Percentiles rank a stretch among this genome's conserved stretches.
Evolutionary conservation across 2,888 invertebrate genomes (phyloP).

Genomic region (Caprella mutica): DNA sequence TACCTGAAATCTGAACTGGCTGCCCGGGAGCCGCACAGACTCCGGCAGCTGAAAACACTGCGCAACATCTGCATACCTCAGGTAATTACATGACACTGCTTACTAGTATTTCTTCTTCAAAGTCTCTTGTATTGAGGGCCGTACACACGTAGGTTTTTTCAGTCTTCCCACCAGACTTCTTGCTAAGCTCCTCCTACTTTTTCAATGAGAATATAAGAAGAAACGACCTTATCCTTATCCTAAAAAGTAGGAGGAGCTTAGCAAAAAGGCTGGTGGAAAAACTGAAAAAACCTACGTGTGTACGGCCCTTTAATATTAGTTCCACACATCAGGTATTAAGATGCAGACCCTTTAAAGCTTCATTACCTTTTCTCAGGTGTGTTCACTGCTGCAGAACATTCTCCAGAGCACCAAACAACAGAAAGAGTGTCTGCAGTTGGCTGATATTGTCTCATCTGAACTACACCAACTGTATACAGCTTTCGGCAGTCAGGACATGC

Average conservation of each 20-base stretch:
- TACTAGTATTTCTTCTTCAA: background rate
- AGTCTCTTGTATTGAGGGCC: no score
- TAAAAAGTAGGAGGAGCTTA: no score
- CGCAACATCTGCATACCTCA: constrained; percentile 74
- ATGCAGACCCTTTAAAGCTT: no score
- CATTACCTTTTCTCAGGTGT: constrained; percentile 44
- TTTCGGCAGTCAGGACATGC: constrained; percentile 3
- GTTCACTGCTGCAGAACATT: constrained; percentile 64
- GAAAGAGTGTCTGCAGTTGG: constrained; percentile 64
- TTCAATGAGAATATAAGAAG: no score
- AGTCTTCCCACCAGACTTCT: no score
- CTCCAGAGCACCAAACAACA: constrained; percentile 62
- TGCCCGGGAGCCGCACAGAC: constrained; percentile 42
- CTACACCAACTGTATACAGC: constrained; percentile 58
- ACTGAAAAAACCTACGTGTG: no score
- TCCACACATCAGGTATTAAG: no score
- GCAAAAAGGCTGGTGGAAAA: no score
- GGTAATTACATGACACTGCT: constrained; percentile 37
- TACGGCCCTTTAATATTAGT: no score
- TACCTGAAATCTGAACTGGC: constrained; percentile 8
- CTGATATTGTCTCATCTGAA: constrained; percentile 68
- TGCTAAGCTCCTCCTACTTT: no score
- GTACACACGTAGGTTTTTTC: no score
- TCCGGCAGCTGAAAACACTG: constrained; percentile 60
- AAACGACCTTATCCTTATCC: no score